Evolutionary conservation across 2,888 invertebrate genomes (phyloP).

Genomic region (Rhingia campestris): DNA sequence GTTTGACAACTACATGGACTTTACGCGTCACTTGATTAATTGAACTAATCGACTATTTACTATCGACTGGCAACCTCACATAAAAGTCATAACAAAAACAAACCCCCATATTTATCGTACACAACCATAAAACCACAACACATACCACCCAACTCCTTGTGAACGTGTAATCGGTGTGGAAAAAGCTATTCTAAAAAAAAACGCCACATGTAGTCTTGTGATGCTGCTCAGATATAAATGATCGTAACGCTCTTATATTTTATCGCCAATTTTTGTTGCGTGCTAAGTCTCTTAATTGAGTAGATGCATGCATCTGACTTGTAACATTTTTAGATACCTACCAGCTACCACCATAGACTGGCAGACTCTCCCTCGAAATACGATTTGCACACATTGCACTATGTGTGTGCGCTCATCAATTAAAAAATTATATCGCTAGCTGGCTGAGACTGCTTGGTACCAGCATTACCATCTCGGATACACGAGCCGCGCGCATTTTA

Average conservation of each 20-base stretch:
- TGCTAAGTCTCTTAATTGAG: conserved; percentile 66
- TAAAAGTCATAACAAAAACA: background rate
- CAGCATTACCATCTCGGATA: conserved; percentile 43
- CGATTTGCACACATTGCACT: background rate
- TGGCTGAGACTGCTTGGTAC: conserved; percentile 70
- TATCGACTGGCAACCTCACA: conserved; percentile 1
- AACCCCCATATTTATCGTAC: background rate
- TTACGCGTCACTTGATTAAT: background rate
- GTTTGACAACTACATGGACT: background rate
- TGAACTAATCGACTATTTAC: background rate
- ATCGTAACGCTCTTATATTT: conserved; percentile 65
- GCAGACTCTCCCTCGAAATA: conserved; percentile 8
- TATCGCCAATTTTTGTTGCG: conserved; percentile 67
- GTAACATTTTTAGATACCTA: conserved; percentile 8
- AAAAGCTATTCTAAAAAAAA: conserved; percentile 18
- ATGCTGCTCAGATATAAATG: conserved; percentile 37
- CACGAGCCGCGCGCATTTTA: conserved; percentile 53
- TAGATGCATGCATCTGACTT: conserved; percentile 51
- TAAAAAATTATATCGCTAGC: conserved; percentile 54
- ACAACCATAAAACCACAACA: background rate
- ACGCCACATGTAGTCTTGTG: conserved; percentile 29
- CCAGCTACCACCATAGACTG: background rate
- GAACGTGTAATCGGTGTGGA: background rate
- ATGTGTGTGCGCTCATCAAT: conserved; percentile 35
- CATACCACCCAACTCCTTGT: background rate